Conservation (phyloP, 2,888 invertebrate genomes). For the Heliconius ismenius region DNA sequence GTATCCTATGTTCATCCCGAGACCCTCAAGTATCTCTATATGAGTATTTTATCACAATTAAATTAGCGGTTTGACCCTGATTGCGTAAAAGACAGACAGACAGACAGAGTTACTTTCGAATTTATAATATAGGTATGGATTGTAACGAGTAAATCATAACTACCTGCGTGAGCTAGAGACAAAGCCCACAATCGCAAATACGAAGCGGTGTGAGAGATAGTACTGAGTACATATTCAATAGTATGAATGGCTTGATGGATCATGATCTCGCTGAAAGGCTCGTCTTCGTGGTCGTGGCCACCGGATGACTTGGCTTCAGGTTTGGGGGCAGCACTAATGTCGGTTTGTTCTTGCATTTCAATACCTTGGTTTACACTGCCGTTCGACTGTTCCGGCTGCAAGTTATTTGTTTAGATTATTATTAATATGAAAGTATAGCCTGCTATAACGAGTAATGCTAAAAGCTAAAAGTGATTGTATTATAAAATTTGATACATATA, state of each 20-base stretch:
- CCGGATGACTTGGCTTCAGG: constrained; percentile 49
- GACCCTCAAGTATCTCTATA: too few relatives aligned
- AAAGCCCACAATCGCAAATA: constrained; percentile 98
- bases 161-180: constrained; percentile 96
- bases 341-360: constrained; percentile 82
- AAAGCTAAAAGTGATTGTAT: too few relatives aligned
- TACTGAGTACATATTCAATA: constrained; percentile 97
- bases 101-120: too few relatives aligned
- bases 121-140: too few relatives aligned
- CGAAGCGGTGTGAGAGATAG: constrained; percentile 97
- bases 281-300: constrained; percentile 76
- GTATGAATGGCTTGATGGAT: constrained; percentile 98
- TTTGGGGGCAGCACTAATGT: constrained; percentile 55
- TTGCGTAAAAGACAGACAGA: too few relatives aligned
- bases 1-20: too few relatives aligned
- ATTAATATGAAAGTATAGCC: background rate
- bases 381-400: constrained; percentile 75
- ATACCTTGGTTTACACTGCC: constrained; percentile 86
- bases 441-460: too few relatives aligned
- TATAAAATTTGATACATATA: too few relatives aligned
- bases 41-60: too few relatives aligned
- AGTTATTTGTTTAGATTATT: constrained; percentile 4
- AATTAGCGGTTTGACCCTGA: too few relatives aligned
- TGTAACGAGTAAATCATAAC: constrained; percentile 43
- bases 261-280: constrained; percentile 92